These are phyloP conservation scores for Sylvilagus floridanus DNA, from an alignment of 2,797 vertebrate species.

Conservation along the genomic window DNA sequence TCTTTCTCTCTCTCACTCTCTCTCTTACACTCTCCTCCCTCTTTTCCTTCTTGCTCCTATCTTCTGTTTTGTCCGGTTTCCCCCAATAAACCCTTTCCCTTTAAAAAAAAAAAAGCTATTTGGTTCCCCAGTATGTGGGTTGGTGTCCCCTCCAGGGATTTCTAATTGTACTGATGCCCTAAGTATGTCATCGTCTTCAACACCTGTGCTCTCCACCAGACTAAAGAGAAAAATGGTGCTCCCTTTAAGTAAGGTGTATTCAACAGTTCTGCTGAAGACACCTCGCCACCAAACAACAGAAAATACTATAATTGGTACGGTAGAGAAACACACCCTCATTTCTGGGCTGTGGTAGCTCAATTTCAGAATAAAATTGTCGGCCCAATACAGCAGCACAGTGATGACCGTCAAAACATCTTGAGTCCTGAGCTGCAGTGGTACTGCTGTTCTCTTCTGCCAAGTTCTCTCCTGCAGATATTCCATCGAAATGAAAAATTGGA, in stretches of 20 bases:
- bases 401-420: not conserved
- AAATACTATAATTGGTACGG: constrained; percentile 52
- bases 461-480: constrained; percentile 8
- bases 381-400: not conserved
- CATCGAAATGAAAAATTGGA: not conserved
- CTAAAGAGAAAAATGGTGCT: not conserved
- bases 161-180: not conserved
- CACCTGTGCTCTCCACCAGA: not conserved
- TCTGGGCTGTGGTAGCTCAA: constrained; percentile 36
- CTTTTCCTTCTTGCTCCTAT: no score
- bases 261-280: constrained; percentile 45
- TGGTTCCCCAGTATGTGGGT: not conserved
- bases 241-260: constrained; percentile 23
- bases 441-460: not conserved
- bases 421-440: not conserved
- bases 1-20: no score
- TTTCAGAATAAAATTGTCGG: constrained; percentile 58
- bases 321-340: constrained; percentile 35
- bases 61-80: no score
- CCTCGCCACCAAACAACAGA: constrained; percentile 13
- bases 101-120: not conserved
- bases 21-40: no score
- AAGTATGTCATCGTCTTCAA: not conserved
- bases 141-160: not conserved
- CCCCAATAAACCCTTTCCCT: no score